phyloP scores from a whole-genome alignment of 2,888 invertebrate genomes.

The Lasioglossum figueresi region DNA sequence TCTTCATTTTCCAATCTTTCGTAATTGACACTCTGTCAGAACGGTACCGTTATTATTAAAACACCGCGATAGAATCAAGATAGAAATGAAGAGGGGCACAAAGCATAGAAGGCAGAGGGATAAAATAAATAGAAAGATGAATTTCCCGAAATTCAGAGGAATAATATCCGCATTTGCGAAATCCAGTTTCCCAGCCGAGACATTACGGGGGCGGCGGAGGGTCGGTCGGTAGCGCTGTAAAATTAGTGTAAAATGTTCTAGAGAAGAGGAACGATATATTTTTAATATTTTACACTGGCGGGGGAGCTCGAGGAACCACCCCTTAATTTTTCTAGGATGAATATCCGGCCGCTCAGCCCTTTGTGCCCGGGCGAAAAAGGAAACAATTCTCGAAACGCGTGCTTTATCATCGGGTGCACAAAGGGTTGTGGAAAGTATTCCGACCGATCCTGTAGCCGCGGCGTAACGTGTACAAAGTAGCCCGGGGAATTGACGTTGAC shows the following conservation, averaged over 20 bases:
- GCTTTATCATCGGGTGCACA: not conserved
- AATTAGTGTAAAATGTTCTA: slow-evolving; percentile 3
- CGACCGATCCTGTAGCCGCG: not conserved
- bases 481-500: slow-evolving; percentile 28
- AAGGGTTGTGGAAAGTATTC: not conserved
- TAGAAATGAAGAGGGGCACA: not conserved
- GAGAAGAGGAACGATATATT: not conserved
- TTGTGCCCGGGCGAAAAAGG: not conserved
- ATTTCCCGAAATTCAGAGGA: not conserved
- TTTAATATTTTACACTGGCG: not conserved
- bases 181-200: not conserved
- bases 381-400: slow-evolving; percentile 3
- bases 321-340: slow-evolving; percentile 9
- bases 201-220: not conserved
- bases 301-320: not conserved
- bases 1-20: not conserved
- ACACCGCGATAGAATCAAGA: not conserved
- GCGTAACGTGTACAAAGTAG: not conserved
- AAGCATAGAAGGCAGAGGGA: not conserved
- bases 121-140: not conserved
- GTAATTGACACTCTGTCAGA: too few relatives aligned
- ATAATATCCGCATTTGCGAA: not conserved
- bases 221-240: not conserved
- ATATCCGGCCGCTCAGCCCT: slow-evolving; percentile 1
- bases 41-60: not conserved